Base-by-base conservation (phyloP, 2,797 vertebrate genomes). In the Discoglossus pictus region DNA sequence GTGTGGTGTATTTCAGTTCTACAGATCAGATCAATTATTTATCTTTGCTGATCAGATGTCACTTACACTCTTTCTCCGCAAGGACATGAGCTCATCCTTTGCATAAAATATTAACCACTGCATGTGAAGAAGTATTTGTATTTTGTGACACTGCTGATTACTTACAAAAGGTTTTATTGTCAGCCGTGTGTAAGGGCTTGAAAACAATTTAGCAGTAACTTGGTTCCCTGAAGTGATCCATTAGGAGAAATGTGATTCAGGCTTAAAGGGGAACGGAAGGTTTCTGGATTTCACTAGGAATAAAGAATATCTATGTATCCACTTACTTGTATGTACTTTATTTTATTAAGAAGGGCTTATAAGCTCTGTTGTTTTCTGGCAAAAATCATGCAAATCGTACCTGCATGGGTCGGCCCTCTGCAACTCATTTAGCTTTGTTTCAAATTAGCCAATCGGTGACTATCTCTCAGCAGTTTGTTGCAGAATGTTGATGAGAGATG, bases 31-130 rank as follows among this genome's bases (percentile, higher is more conserved):
- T 66, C 31, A 58, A 58, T 65, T 46, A 55, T 55, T 65, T 47
- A 66, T 46, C 17, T 47, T 13, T 48, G 10, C 35, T 24, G 52
- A 66, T 66, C 52, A 17, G 27, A 44, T 66, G 53, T 56, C 63
- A 47, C 63, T 47, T 50, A 58, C 43, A 66, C 58, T 31, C 42
- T 55, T 56, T 66, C 62, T 40, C 38, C 40, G 42, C 47, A 56
- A 55, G 27, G 52, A 39, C 52, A 58, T 73, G 58, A 73, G 65
- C 64, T 63, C 64, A 59, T 52, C 54, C 38, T 36, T 52, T 15
- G 27, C 52, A 73, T 73, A 38, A 63, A 68, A 59, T 73, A 63
- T 73, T 68, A 31, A 68, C 42, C 25, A 36, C 35, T 38, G 31
- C 3, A 18, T 55, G 58, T 8, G 2, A 48, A 17, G 36, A 17